Percentiles rank a stretch among this genome's conserved stretches.
Conservation (phyloP, 2,888 invertebrate genomes). For the Dynastes maya region DNA sequence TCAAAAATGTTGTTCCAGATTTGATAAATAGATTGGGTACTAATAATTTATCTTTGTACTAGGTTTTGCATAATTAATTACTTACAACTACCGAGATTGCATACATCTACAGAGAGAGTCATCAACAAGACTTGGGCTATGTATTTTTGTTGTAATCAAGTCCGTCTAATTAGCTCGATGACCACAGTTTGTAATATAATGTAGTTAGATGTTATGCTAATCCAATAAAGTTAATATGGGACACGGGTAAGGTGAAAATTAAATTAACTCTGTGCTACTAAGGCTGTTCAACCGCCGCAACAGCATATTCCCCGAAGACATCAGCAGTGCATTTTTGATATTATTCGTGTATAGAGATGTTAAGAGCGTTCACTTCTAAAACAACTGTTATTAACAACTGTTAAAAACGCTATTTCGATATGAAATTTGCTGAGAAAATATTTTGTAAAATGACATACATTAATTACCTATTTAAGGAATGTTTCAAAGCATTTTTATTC, state of each 20-base stretch:
- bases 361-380: constrained; percentile 24
- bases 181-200: constrained; percentile 38
- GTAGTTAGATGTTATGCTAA: constrained; percentile 64
- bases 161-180: constrained; percentile 48
- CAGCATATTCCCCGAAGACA: constrained; percentile 48
- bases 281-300: constrained; percentile 43
- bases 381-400: constrained; percentile 13
- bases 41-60: not conserved
- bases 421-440: not conserved
- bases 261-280: constrained; percentile 58
- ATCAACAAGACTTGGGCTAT: not conserved
- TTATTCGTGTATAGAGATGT: constrained; percentile 40
- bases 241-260: constrained; percentile 66
- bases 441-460: not conserved
- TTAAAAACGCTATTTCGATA: not conserved
- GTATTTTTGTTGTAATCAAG: constrained; percentile 46
- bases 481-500: not conserved
- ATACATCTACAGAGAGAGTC: not conserved
- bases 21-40: too few species aligned
- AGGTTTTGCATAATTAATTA: constrained; percentile 30
- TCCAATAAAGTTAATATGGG: constrained; percentile 66
- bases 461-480: not conserved
- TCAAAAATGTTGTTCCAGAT: too few species aligned
- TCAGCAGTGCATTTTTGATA: constrained; percentile 47
- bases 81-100: not conserved